Percentiles rank a stretch among this genome's conserved stretches.
These are phyloP conservation scores for Linyphia triangularis DNA, from an alignment of 2,888 invertebrate genomes.

Conservation along the genomic window DNA sequence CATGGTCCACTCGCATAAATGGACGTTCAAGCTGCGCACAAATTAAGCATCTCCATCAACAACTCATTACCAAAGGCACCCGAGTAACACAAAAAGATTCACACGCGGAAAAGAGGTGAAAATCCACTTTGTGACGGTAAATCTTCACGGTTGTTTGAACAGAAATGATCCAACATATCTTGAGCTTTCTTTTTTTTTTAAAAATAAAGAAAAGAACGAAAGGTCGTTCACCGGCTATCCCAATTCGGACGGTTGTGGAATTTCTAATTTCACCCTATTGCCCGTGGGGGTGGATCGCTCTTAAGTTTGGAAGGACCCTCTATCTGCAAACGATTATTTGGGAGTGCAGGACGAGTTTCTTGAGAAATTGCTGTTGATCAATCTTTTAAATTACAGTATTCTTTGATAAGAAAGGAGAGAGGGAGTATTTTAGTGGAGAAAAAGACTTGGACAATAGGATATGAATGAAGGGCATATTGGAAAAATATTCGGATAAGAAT, in stretches of 20 bases:
- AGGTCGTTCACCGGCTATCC: slow-evolving; percentile 42
- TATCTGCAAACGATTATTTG: neutral
- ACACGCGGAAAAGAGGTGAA: neutral
- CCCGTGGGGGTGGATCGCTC: slow-evolving; percentile 1
- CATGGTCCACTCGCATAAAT: too few relatives aligned
- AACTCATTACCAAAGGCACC: neutral
- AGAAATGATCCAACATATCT: slow-evolving; percentile 6
- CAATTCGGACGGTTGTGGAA: slow-evolving; percentile 19
- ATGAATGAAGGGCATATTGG: too few relatives aligned
- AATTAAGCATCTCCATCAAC: slow-evolving; percentile 23
- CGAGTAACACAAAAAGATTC: neutral
- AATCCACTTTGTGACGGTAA: slow-evolving; percentile 22
- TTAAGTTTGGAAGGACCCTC: neutral
- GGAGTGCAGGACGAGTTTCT: neutral
- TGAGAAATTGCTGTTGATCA: slow-evolving; percentile 21
- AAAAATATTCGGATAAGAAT: too few relatives aligned
- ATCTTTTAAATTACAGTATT: slow-evolving; percentile 17
- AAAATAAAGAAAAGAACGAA: slow-evolving; percentile 6
- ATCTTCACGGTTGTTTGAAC: slow-evolving; percentile 51
- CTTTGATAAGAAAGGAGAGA: neutral
- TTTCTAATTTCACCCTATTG: slow-evolving; percentile 33
- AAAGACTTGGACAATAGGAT: neutral
- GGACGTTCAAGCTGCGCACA: too few relatives aligned
- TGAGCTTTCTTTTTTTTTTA: neutral
- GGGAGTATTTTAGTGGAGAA: neutral